Base-by-base conservation (phyloP, 2,888 invertebrate genomes). In the Hipparchia semele region DNA sequence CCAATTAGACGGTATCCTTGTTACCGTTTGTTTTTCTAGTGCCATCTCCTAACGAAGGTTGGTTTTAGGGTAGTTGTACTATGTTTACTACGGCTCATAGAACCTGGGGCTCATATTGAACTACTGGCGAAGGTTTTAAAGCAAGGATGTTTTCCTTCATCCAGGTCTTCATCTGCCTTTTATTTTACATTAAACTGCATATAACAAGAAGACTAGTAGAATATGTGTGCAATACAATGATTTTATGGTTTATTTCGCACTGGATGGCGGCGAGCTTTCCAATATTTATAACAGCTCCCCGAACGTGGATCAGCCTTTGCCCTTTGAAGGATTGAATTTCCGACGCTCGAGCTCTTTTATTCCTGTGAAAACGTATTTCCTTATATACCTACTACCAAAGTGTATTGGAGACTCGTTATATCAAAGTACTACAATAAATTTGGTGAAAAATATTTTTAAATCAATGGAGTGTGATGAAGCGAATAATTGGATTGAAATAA, bases 261-360 rank as follows among this genome's bases (percentile, higher is more conserved):
- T 45, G 23, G 23, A 23, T 23, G 56, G 65, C 59, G 53, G 65
- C 65, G 65, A 69, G 54, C 39, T 69, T 73, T 73, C 60, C 66
- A 73, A 73, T 69, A 73, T 69, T 72, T 72, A 68, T 64, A 68
- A 72, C 68, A 60, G 62, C 39, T 69, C 59, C 72, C 72, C 53
- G 59, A 12, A 45, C 49, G 51, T 65, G 45, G 64, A 68, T 73
- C 65, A 69, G 69, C 60, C 65, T 73, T 73, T 66, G 45, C 65
- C 69, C 73, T 49, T 69, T 69, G 65, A 69, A 73, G 73, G 69
- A 69, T 72, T 72, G 68, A 69, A 72, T 73, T 73, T 66, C 73
- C 66, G 65, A 39, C 45, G 53, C 53, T 49, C 49, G 49, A 49
- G 49, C 49, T 46, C 59, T 62, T 68, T 69, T 73, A 69, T 73